These are phyloP conservation scores for Leuciscus idus DNA, from an alignment of 2,113 vertebrate species.

Conservation along the genomic window DNA sequence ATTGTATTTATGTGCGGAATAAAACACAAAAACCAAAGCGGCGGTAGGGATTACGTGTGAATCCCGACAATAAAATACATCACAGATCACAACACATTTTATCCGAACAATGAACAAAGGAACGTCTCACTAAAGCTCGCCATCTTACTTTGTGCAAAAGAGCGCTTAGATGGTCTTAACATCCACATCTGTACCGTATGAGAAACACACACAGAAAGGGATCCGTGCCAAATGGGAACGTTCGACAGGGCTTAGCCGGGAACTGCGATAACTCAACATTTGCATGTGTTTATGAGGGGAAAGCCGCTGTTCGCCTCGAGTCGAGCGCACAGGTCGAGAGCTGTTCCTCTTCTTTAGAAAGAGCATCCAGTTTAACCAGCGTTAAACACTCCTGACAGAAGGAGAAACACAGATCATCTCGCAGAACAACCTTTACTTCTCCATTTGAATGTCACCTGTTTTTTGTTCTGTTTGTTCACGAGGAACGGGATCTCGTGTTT, in stretches of 20 bases:
- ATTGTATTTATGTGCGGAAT: conserved; percentile 68
- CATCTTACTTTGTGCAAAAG: conserved; percentile 63
- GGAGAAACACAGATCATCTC: background rate
- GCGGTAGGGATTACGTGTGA: conserved; percentile 72
- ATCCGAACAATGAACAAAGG: conserved; percentile 58
- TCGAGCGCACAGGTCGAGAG: background rate
- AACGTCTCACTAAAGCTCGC: conserved; percentile 28
- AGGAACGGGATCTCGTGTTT: background rate
- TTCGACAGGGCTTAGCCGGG: background rate
- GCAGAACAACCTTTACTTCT: background rate
- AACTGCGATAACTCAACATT: conserved; percentile 1
- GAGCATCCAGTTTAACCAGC: background rate
- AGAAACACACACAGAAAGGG: conserved; percentile 2
- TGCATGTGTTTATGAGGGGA: conserved; percentile 1
- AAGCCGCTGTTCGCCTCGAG: background rate
- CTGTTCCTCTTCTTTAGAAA: background rate
- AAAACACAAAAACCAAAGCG: conserved; percentile 69
- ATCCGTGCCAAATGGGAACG: background rate
- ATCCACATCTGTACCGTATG: conserved; percentile 44
- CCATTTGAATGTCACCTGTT: background rate
- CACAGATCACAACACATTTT: conserved; percentile 72
- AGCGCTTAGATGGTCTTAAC: conserved; percentile 73
- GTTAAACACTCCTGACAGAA: background rate
- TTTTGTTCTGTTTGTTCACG: background rate
- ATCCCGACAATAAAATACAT: conserved; percentile 64